These are phyloP conservation scores for Drosophila lowei DNA, from an alignment of 1,140 invertebrate genomes.

Conservation along the genomic window DNA sequence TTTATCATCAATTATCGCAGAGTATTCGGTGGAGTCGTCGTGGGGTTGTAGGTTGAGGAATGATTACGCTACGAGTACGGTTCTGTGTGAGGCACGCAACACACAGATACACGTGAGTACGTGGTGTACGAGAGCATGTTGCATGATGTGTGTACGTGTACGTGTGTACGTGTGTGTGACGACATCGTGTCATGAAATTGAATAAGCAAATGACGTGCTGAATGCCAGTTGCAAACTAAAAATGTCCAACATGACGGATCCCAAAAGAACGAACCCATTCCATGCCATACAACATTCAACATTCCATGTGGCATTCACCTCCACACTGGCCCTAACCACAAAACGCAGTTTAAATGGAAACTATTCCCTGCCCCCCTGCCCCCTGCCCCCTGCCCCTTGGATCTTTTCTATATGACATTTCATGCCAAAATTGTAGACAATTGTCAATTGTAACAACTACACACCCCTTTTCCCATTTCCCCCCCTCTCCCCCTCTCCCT, in stretches of 20 bases:
- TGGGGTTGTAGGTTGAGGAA: conserved; percentile 47
- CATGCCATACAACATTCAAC: conserved; percentile 13
- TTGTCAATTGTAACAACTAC: conserved; percentile 75
- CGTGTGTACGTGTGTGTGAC: conserved; percentile 33
- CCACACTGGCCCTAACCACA: conserved; percentile 51
- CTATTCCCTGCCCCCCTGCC: neutral
- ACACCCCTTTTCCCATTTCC: conserved; percentile 61
- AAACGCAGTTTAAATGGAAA: conserved; percentile 74
- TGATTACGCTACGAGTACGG: conserved; percentile 33
- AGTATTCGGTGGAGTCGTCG: conserved; percentile 44
- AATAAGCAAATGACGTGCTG: conserved; percentile 81
- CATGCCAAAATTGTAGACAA: conserved; percentile 76
- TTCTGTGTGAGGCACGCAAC: conserved; percentile 66
- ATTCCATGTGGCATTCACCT: conserved; percentile 62
- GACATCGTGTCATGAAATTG: conserved; percentile 79
- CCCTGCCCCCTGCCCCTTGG: conserved; percentile 4
- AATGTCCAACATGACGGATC: conserved; percentile 42
- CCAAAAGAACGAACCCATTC: too few species aligned
- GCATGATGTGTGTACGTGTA: neutral
- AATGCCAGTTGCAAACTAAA: conserved; percentile 71
- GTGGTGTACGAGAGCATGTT: neutral
- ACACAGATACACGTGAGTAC: conserved; percentile 8
- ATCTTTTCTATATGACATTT: conserved; percentile 60
- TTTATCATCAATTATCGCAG: conserved; percentile 80
- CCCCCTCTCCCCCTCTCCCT: too few species aligned